Percentiles rank a stretch among this genome's conserved stretches.
Evolutionary conservation across 1,140 invertebrate genomes (phyloP).

Genomic region (Sminthurides bifidus): DNA sequence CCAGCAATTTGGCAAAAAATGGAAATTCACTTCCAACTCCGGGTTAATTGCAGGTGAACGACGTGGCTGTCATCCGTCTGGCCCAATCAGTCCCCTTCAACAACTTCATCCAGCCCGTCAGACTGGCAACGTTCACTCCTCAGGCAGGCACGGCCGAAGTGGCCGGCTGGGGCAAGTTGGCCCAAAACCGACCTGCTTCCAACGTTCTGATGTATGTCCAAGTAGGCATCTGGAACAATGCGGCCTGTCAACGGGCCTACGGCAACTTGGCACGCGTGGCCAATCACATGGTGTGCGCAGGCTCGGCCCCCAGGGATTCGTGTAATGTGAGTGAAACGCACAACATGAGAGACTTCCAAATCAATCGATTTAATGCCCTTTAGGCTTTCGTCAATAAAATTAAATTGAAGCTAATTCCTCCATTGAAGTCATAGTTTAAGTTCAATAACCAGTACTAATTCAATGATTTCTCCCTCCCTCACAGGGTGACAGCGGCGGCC

Average conservation of each 20-base stretch:
- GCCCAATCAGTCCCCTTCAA: neutral
- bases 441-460: no score
- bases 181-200: neutral
- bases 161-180: conserved; percentile 1
- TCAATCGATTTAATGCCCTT: no score
- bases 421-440: neutral
- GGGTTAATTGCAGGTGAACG: neutral
- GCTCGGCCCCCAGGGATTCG: neutral
- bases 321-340: neutral
- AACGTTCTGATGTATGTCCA: neutral
- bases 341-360: no score
- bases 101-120: neutral
- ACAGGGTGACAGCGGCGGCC: neutral
- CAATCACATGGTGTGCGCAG: neutral
- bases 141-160: neutral
- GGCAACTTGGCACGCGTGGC: neutral
- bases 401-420: neutral
- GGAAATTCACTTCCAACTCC: neutral
- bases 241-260: neutral
- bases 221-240: neutral
- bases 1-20: neutral
- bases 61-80: neutral
- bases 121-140: neutral
- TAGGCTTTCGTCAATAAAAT: neutral
- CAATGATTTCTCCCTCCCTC: neutral